These are phyloP conservation scores for Podotricha telesiphe DNA, from an alignment of 2,888 invertebrate species.

Conservation along the genomic window DNA sequence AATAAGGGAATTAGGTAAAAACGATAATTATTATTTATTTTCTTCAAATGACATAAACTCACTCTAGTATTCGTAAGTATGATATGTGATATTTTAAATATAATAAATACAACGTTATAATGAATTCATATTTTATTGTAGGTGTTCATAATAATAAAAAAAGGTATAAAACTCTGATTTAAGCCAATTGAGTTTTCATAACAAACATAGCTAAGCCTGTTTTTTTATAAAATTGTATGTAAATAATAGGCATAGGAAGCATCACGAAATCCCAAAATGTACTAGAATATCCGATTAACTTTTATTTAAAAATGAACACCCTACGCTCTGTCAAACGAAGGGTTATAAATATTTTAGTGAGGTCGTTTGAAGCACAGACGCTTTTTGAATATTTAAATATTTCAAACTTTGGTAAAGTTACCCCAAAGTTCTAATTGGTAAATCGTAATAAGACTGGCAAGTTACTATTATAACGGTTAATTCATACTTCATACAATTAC, in stretches of 20 bases:
- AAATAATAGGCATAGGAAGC: neutral
- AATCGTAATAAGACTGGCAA: conserved; percentile 20
- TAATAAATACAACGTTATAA: no score
- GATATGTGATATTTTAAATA: no score
- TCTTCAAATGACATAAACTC: no score
- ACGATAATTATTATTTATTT: no score
- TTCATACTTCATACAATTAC: neutral
- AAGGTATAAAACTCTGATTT: no score
- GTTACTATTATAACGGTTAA: conserved; percentile 5
- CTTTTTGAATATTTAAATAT: conserved; percentile 75
- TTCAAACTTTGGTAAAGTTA: conserved; percentile 66
- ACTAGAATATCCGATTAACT: conserved; percentile 56
- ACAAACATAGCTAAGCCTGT: no score
- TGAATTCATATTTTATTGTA: no score
- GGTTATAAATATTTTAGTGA: conserved; percentile 68
- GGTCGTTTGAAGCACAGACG: conserved; percentile 48
- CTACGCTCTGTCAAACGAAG: conserved; percentile 61
- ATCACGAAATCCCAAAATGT: conserved; percentile 27
- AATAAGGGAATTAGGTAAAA: no score
- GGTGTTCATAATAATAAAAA: no score
- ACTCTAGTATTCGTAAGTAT: no score
- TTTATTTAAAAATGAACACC: conserved; percentile 54
- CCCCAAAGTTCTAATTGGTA: conserved; percentile 43
- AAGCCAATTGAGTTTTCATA: no score
- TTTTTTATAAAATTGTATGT: neutral